Base-by-base conservation (phyloP, 2,888 invertebrate genomes). In the Stratiomys singularior region DNA sequence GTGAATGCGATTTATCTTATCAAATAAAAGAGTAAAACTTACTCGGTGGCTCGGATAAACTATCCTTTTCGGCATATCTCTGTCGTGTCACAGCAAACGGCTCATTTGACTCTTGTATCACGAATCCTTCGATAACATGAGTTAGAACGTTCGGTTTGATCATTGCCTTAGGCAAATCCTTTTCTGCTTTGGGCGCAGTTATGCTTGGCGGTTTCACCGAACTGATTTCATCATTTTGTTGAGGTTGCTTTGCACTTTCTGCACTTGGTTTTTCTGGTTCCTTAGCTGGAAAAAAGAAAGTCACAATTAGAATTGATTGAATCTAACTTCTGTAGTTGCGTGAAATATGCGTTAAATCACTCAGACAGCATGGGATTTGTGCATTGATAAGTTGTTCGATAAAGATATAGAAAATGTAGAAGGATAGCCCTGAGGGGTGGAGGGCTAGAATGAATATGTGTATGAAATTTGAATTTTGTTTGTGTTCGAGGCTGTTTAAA, bases 41-140 rank as follows among this genome's bases (percentile, higher is more conserved):
- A 93, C 94, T 91, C 69, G 93, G 92, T n/a, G 94, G 94, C 85
- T 95, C 95, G 76, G 93, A 94, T 1, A 88, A 84, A 58, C 87
- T 85, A 67, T 90, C 89, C 87, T 92, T 89, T 84, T 92, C 89
- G 82, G 91, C 82, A 87, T 90, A 84, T 85, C 90, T 81, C 86
- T 89, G 82, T 84, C 90, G 81, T 83, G 90, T 94, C 72, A 97
- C 95, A 78, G 96, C 94, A 84, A 96, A 96, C 0, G 96, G 96
- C 87, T 96, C 96, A 0, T 93, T 93, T 0, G 95, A 96, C 89
- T 98, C 98, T 86, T 97, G 97, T 81, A 98, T 98, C 7, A 98
- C 95, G 86, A 96, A 98, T 74, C 97, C 98, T 85, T 97, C 98
- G 80, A 98, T 98, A 27, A 98, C 96, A 85, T 98, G 98, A 0